phyloP scores from a whole-genome alignment of 2,888 invertebrate species.

The Drosophila prostipennis region DNA sequence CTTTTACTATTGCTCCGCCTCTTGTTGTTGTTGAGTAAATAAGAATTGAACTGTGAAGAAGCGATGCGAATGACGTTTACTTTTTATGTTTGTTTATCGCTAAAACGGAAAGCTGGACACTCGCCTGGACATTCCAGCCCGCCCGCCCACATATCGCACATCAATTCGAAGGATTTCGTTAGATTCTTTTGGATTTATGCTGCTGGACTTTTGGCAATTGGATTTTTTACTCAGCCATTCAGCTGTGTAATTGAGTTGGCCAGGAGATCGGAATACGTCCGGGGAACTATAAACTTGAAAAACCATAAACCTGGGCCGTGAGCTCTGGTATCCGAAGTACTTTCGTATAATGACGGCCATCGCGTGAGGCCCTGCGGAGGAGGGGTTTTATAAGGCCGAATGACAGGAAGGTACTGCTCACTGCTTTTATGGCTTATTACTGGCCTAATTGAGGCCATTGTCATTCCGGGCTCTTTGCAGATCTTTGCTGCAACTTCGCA shows the following conservation, averaged over 20 bases:
- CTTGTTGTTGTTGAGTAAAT: constrained; percentile 60
- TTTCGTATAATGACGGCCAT: constrained; percentile 38
- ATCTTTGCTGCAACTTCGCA: constrained; percentile 60
- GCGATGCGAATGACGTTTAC: constrained; percentile 60
- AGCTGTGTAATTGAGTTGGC: constrained; percentile 73
- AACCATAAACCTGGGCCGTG: constrained; percentile 23
- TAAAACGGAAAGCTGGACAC: constrained; percentile 71
- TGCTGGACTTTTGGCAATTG: constrained; percentile 65
- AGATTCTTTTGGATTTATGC: constrained; percentile 62
- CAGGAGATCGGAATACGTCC: constrained; percentile 22
- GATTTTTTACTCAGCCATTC: constrained; percentile 52
- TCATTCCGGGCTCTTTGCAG: constrained; percentile 59
- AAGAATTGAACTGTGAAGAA: constrained; percentile 75
- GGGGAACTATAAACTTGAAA: constrained; percentile 18
- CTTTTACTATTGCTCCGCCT: constrained; percentile 34
- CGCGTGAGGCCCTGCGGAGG: constrained; percentile 59
- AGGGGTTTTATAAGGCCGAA: constrained; percentile 1
- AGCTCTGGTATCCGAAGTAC: constrained; percentile 9
- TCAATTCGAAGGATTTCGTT: constrained; percentile 60
- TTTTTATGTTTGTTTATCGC: constrained; percentile 78
- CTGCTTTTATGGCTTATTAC: constrained; percentile 71
- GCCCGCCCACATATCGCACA: not conserved
- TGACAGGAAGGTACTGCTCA: constrained; percentile 6
- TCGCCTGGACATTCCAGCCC: constrained; percentile 52
- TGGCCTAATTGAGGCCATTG: constrained; percentile 74